Conservation (phyloP, 2,888 invertebrate genomes). For the Cacoxenus indagator region DNA sequence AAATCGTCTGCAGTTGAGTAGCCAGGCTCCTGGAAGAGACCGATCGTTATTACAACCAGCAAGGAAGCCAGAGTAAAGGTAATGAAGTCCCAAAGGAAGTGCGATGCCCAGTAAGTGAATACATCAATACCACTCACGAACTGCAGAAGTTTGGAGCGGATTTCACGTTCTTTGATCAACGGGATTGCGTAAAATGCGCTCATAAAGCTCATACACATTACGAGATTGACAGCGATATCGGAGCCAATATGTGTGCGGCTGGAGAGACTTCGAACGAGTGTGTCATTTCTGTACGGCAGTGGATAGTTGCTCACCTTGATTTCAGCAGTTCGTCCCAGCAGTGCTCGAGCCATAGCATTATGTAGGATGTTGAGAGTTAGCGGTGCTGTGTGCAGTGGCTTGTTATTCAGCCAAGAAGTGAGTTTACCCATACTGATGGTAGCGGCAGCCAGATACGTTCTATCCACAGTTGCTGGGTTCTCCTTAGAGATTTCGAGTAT, state of each 20-base stretch:
- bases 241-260: conserved; percentile 68
- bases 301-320: conserved; percentile 76
- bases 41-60: conserved; percentile 75
- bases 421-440: conserved; percentile 69
- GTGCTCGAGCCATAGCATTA: conserved; percentile 73
- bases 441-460: conserved; percentile 73
- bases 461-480: conserved; percentile 52
- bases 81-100: conserved; percentile 72
- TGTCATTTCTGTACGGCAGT: conserved; percentile 74
- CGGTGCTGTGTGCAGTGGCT: conserved; percentile 80
- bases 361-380: conserved; percentile 76
- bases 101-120: conserved; percentile 78
- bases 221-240: conserved; percentile 77
- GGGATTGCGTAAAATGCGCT: conserved; percentile 76
- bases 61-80: conserved; percentile 78
- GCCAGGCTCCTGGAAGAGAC: conserved; percentile 76
- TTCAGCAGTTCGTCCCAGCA: conserved; percentile 34
- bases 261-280: conserved; percentile 69
- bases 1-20: conserved; percentile 40
- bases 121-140: conserved; percentile 80
- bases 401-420: conserved; percentile 82
- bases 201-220: conserved; percentile 80
- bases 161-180: conserved; percentile 75
- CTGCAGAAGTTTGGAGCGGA: conserved; percentile 80
- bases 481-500: conserved; percentile 34